Percentiles rank a stretch among this genome's conserved stretches.
These are phyloP conservation scores for Tromatobia lineatoria DNA, from an alignment of 2,888 invertebrate species.

Conservation along the genomic window DNA sequence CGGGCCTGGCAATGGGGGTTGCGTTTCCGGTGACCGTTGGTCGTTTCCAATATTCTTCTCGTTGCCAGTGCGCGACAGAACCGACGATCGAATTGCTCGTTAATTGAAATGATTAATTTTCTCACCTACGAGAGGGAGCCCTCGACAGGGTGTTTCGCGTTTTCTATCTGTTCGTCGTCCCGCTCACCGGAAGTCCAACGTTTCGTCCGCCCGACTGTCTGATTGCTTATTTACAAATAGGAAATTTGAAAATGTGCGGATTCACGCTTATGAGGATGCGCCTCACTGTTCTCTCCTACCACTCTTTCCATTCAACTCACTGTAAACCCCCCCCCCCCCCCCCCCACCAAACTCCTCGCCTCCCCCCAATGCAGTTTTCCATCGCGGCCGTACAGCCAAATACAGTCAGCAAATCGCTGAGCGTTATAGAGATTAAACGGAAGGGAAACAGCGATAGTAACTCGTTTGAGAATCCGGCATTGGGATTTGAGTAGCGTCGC, in stretches of 20 bases:
- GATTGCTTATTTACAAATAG: constrained; percentile 86
- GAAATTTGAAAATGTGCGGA: constrained; percentile 85
- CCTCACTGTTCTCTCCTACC: constrained; percentile 13
- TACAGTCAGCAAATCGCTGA: constrained; percentile 58
- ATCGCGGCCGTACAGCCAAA: constrained; percentile 50
- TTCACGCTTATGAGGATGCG: constrained; percentile 72
- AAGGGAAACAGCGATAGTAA: constrained; percentile 63
- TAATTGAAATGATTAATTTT: constrained; percentile 86
- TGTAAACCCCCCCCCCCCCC: constrained; percentile 14
- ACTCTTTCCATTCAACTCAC: constrained; percentile 22
- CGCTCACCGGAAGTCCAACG: constrained; percentile 67
- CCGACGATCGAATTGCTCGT: constrained; percentile 83
- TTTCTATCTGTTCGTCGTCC: constrained; percentile 55
- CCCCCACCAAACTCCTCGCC: constrained; percentile 15
- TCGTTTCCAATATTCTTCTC: constrained; percentile 84
- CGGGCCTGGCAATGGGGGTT: constrained; percentile 33
- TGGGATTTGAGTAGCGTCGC: constrained; percentile 73
- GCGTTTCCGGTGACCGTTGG: constrained; percentile 79
- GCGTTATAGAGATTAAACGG: constrained; percentile 53
- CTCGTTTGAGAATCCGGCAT: constrained; percentile 66
- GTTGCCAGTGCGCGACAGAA: constrained; percentile 73
- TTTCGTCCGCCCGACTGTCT: constrained; percentile 72
- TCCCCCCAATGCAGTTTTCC: constrained; percentile 7
- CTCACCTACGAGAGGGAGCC: constrained; percentile 80
- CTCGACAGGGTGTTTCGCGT: constrained; percentile 45